Conservation (phyloP, 2,113 vertebrate species). For the Nestor notabilis region DNA sequence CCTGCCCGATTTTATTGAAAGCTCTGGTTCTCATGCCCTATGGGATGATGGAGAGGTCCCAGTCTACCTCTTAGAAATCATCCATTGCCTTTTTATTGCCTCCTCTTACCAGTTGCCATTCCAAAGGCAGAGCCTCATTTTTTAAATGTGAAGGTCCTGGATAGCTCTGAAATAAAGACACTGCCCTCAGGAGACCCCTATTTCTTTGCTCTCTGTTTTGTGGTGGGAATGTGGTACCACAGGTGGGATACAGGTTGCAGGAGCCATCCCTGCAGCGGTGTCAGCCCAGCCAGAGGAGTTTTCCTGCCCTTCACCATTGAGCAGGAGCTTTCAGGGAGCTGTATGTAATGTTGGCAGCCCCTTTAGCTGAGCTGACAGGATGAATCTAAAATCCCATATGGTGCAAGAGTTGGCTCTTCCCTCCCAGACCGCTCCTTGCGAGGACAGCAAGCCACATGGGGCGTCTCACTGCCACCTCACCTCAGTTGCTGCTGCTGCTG, state of each 20-base stretch:
- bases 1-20: background rate
- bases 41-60: background rate
- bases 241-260: background rate
- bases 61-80: background rate
- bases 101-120: background rate
- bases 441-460: fast-evolving
- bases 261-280: background rate
- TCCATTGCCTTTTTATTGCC: background rate
- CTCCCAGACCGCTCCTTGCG: background rate
- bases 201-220: fast-evolving
- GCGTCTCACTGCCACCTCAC: background rate
- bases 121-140: background rate
- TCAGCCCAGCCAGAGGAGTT: background rate
- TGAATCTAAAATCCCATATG: constrained; percentile 47
- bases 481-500: background rate
- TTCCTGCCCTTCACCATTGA: background rate
- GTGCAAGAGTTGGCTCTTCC: background rate
- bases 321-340: background rate
- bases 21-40: background rate
- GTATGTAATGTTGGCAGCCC: background rate
- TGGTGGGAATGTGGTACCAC: fast-evolving
- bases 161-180: background rate
- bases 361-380: constrained; percentile 23
- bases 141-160: background rate
- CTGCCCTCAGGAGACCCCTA: fast-evolving